Base-by-base conservation (phyloP, 2,797 vertebrate genomes). In the Calcarius lapponicus region DNA sequence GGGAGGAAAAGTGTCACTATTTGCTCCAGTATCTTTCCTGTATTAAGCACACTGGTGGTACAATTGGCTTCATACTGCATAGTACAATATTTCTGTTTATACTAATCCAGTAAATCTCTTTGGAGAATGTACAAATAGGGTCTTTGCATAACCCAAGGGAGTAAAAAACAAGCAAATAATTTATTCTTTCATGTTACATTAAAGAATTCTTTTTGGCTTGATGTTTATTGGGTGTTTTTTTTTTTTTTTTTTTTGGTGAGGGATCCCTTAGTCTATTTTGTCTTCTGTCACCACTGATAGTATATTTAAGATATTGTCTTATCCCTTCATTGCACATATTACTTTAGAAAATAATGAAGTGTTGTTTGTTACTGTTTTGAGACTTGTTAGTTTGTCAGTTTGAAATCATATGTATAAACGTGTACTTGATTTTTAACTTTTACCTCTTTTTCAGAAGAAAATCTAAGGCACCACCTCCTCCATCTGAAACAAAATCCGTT, bases 381-480 rank as follows among this genome's bases (percentile, higher is more conserved):
- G 54, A 51, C 38, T n/a, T 88, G 20, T 62, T 86, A 50, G 32
- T 76, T 76, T 74, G 36, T 15, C 40, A 22, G 10, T 61, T 15
- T 85, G 60, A 38, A 74, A 65, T 86, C 19, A 7, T 57, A 22
- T 32, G 9, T 48, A 13, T 74, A 83, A 90, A 71, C 64, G n/a
- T 34, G 17, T 83, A 56, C 7, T 64, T 88, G 48, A 95, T 67
- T 56, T 78, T 70, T 47, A 43, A 53, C 73, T 86, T 91, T 85
- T 93, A 13, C 95, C 48, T 57, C 8, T 85, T 85, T 96, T 97
- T 93, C 97, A 99, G 99, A 98, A 98, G 98, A 97, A 99, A 99
- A 85, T 98, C 98, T 93, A 99, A 99, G 98, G 99, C 99, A 42
- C 99, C 99, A 2, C 98, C 98, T 95, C 99, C 99, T 75, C 99